Percentiles rank a stretch among this genome's conserved stretches.
These are phyloP conservation scores for Cassiopea xamachana DNA, from an alignment of 30 jellyfish, hydroid and myxozoan species.

Conservation along the genomic window DNA sequence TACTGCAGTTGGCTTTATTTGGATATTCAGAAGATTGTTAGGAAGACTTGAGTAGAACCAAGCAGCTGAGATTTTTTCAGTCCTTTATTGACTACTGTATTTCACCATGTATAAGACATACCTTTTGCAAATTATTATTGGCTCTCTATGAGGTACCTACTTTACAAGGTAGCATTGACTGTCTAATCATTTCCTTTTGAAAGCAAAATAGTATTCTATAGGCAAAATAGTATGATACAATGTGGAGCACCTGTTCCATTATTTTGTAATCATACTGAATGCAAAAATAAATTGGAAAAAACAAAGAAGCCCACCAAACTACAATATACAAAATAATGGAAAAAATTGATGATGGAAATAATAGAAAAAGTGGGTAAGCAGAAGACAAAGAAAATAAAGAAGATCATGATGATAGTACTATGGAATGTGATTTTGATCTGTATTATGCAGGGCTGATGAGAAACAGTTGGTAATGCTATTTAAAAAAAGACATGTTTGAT, in stretches of 20 bases:
- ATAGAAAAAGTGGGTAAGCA: too few species aligned
- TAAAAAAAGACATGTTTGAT: too few species aligned
- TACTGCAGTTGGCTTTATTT: too few species aligned
- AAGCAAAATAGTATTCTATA: neutral
- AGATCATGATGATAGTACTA: too few species aligned
- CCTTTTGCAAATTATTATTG: slow-evolving; percentile 4
- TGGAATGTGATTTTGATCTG: too few species aligned
- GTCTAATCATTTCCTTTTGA: neutral
- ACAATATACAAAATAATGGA: neutral
- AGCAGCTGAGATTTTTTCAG: too few species aligned
- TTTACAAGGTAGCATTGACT: neutral
- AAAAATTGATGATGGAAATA: neutral
- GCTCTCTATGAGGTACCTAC: neutral
- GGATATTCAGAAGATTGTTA: too few species aligned
- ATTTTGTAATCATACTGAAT: neutral
- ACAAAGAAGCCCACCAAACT: neutral
- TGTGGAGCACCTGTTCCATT: neutral
- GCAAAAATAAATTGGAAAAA: neutral
- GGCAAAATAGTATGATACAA: neutral
- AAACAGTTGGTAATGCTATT: too few species aligned
- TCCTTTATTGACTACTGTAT: too few species aligned
- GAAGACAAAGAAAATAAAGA: too few species aligned
- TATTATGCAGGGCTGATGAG: too few species aligned
- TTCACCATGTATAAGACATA: neutral
- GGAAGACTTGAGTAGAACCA: too few species aligned